Conservation (phyloP, 2,888 invertebrate genomes). For the Margaritifera margaritifera region DNA sequence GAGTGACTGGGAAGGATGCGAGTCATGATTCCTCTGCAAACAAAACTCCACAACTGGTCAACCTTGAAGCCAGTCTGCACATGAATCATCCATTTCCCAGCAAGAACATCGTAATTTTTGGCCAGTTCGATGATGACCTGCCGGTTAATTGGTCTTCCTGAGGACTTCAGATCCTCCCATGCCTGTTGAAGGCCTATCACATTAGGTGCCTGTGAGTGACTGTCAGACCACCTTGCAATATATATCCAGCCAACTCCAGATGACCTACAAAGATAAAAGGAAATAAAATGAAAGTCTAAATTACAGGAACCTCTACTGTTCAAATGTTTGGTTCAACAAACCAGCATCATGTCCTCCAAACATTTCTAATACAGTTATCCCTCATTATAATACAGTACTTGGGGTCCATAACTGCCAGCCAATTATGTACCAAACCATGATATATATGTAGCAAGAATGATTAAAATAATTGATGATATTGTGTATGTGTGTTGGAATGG, state of each 20-base stretch:
- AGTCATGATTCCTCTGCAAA: conserved; percentile 30
- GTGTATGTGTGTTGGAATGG: too few relatives aligned
- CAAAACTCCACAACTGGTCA: conserved; percentile 41
- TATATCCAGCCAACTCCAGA: conserved; percentile 21
- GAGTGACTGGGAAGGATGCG: conserved; percentile 19
- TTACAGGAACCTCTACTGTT: too few relatives aligned
- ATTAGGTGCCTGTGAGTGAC: conserved; percentile 8
- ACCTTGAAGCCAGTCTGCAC: conserved; percentile 37
- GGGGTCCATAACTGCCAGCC: too few relatives aligned
- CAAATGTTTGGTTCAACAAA: too few relatives aligned
- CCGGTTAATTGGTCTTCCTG: conserved; percentile 23
- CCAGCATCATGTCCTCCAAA: too few relatives aligned
- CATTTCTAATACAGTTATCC: too few relatives aligned
- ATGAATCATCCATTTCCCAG: conserved; percentile 46
- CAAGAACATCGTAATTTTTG: conserved; percentile 20
- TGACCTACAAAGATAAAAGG: conserved; percentile 10
- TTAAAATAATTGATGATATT: too few relatives aligned
- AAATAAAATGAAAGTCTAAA: not conserved
- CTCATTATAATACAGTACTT: too few relatives aligned
- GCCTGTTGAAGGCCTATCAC: conserved; percentile 22
- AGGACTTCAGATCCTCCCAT: conserved; percentile 27
- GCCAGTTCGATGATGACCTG: conserved; percentile 38
- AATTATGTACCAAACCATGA: too few relatives aligned
- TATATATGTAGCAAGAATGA: too few relatives aligned
- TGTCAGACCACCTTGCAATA: conserved; percentile 2